Evolutionary conservation across 2,888 invertebrate genomes (phyloP).

Genomic region (Caenorhabditis wallacei): DNA sequence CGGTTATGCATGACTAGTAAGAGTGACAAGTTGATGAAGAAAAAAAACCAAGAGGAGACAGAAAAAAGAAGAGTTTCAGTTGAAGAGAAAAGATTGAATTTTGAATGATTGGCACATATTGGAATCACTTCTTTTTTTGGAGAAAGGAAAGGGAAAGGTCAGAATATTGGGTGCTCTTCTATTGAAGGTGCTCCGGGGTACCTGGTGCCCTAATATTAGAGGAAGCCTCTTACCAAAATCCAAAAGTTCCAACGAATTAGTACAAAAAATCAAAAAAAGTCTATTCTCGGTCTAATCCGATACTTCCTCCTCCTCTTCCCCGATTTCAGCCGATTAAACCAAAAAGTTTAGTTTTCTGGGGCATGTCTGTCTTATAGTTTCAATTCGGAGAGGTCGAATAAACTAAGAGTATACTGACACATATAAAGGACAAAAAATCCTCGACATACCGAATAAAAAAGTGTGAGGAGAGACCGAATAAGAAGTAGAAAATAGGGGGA

Average conservation of each 20-base stretch:
- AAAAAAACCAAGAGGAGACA: not conserved
- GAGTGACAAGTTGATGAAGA: conserved; percentile 46
- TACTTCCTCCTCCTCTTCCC: no score
- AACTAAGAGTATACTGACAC: conserved; percentile 54
- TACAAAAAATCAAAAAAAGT: not conserved
- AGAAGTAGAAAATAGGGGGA: not conserved
- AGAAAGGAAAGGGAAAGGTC: no score
- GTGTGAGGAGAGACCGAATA: not conserved
- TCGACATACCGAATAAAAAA: not conserved
- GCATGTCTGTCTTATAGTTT: conserved; percentile 6
- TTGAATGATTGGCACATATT: not conserved
- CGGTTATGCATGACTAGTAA: conserved; percentile 55
- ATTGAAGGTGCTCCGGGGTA: no score
- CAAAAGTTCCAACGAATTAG: no score
- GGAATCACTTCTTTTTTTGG: not conserved
- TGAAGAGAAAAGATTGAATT: not conserved
- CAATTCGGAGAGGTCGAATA: conserved; percentile 22
- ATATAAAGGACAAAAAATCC: conserved; percentile 33
- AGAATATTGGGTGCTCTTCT: no score
- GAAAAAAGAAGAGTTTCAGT: conserved; percentile 24
- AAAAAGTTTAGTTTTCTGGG: conserved; percentile 8
- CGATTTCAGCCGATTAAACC: conserved; percentile 35
- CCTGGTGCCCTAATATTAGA: no score
- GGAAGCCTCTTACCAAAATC: no score
- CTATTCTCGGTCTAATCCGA: conserved; percentile 6